Conservation (phyloP, 2,797 vertebrate genomes). For the Scarus forsteni region DNA sequence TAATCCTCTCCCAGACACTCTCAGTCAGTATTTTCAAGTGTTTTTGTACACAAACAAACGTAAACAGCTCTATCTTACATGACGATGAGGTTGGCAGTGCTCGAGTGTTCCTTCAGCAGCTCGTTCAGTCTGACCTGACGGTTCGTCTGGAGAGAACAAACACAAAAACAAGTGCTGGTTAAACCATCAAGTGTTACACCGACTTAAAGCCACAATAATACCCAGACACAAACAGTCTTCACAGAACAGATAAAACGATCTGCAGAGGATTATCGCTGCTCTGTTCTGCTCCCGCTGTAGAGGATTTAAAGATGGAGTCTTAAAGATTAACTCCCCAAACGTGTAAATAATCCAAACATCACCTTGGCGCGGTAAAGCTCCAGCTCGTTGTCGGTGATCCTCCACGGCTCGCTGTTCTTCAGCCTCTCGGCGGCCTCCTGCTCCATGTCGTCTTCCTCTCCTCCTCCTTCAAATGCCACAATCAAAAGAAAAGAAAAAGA, state of each 20-base stretch:
- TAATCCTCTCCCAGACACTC: background rate
- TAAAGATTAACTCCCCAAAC: background rate
- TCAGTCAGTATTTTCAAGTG: background rate
- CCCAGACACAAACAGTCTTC: background rate
- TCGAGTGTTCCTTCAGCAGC: constrained; percentile 95
- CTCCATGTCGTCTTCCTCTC: constrained; percentile 97
- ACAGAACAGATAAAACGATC: background rate
- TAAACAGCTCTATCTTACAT: constrained; percentile 87
- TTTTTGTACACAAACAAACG: constrained; percentile 11
- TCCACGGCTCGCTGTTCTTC: constrained; percentile 96
- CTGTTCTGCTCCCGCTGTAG: background rate
- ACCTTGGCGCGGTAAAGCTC: constrained; percentile 98
- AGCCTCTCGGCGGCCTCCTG: constrained; percentile 95
- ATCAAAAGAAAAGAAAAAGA: too few relatives aligned
- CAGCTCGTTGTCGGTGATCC: constrained; percentile 97
- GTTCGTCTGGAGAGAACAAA: constrained; percentile 87
- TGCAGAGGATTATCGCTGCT: background rate
- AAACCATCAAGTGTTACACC: constrained; percentile 12
- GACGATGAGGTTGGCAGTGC: constrained; percentile 96
- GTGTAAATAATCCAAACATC: background rate
- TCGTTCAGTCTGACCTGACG: constrained; percentile 97
- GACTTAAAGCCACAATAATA: background rate
- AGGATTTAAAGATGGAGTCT: background rate
- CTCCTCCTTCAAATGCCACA: too few relatives aligned
- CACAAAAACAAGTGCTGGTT: constrained; percentile 30